phyloP scores from a whole-genome alignment of 2,797 vertebrate species.

The Gymnoscopelus microlampas region DNA sequence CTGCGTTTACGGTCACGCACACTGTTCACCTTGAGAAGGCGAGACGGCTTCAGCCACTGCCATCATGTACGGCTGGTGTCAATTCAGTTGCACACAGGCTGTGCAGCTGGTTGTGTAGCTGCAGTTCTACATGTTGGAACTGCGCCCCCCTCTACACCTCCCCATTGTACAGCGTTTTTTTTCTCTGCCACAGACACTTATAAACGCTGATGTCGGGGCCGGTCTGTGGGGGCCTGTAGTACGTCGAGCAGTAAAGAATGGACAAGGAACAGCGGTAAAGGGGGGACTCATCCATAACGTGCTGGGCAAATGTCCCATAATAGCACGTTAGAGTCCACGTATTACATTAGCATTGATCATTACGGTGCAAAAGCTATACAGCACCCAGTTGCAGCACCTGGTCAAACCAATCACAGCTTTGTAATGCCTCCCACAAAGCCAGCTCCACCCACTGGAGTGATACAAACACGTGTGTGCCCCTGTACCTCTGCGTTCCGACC shows the following conservation, averaged over 20 bases:
- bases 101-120: too few relatives aligned
- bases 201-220: too few relatives aligned
- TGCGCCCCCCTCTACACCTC: too few relatives aligned
- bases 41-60: too few relatives aligned
- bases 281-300: conserved; percentile 49
- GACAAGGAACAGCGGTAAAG: conserved; percentile 24
- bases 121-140: too few relatives aligned
- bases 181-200: too few relatives aligned
- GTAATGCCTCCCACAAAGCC: conserved; percentile 57
- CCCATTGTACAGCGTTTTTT: too few relatives aligned
- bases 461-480: conserved; percentile 7
- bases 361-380: conserved; percentile 13
- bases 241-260: neutral
- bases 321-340: conserved; percentile 38
- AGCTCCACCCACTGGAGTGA: conserved; percentile 27
- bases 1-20: too few relatives aligned
- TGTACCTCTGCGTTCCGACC: conserved; percentile 10
- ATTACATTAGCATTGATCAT: conserved; percentile 57
- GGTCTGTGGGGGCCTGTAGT: too few relatives aligned
- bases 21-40: too few relatives aligned
- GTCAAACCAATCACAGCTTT: conserved; percentile 45
- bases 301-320: conserved; percentile 51
- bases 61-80: too few relatives aligned
- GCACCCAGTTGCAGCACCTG: conserved; percentile 34
- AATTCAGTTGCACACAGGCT: too few relatives aligned